These are phyloP conservation scores for Seladonia tumulorum DNA, from an alignment of 2,888 invertebrate species.

Conservation along the genomic window DNA sequence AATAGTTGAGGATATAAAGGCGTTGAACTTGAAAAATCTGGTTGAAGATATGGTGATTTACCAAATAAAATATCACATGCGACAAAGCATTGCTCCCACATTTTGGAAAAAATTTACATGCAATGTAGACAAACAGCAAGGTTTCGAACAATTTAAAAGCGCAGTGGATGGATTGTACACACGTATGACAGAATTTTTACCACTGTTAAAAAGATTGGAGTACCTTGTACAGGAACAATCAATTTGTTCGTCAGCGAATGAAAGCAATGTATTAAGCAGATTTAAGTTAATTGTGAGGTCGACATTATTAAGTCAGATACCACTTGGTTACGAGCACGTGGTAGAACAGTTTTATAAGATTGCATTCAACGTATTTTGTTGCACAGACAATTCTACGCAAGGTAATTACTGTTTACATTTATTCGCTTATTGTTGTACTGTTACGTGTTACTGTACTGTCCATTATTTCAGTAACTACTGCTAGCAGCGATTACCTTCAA, in stretches of 20 bases:
- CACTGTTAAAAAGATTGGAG: constrained; percentile 86
- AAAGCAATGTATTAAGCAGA: constrained; percentile 85
- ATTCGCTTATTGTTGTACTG: neutral
- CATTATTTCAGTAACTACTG: constrained; percentile 70
- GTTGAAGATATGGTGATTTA: constrained; percentile 84
- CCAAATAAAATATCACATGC: constrained; percentile 87
- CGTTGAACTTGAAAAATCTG: constrained; percentile 76
- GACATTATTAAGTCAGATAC: constrained; percentile 89
- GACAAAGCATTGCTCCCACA: constrained; percentile 87
- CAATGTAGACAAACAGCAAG: constrained; percentile 85
- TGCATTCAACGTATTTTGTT: constrained; percentile 90
- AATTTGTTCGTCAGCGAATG: constrained; percentile 83
- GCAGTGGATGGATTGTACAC: constrained; percentile 89
- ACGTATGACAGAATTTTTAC: constrained; percentile 86
- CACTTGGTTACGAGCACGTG: constrained; percentile 88
- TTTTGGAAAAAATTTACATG: constrained; percentile 89
- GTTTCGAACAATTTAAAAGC: constrained; percentile 88
- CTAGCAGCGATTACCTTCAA: constrained; percentile 86
- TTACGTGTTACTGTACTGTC: neutral
- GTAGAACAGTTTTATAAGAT: constrained; percentile 91
- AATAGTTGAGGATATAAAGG: constrained; percentile 79
- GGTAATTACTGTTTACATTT: constrained; percentile 60
- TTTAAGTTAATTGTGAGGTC: constrained; percentile 89
- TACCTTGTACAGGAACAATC: constrained; percentile 79
- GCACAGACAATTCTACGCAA: constrained; percentile 76